phyloP scores from a whole-genome alignment of 2,113 vertebrate genomes.

The Vulpes lagopus region DNA sequence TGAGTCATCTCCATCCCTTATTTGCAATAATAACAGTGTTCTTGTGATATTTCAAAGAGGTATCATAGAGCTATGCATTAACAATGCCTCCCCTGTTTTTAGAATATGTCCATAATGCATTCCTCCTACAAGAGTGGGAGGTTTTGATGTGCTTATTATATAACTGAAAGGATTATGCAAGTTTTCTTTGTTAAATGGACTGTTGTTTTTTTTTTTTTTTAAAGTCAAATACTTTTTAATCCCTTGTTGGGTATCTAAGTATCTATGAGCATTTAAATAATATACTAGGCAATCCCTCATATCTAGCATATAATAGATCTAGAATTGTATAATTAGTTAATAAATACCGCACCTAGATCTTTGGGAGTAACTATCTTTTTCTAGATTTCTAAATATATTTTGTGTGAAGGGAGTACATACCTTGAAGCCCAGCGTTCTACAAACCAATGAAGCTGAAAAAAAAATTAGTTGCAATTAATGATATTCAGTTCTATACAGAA shows the following conservation, averaged over 20 bases:
- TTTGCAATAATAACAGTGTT: conserved; percentile 52
- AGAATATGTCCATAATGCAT: conserved; percentile 68
- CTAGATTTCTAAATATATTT: conserved; percentile 17
- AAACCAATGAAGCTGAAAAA: background rate
- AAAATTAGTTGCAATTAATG: background rate
- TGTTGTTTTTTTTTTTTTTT: conserved; percentile 43
- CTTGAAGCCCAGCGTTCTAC: background rate
- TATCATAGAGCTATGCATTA: background rate
- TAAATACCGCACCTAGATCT: background rate
- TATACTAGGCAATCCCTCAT: background rate
- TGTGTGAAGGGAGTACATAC: background rate
- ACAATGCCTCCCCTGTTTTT: conserved; percentile 30
- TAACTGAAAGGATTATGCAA: conserved; percentile 70
- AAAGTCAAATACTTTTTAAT: conserved; percentile 23
- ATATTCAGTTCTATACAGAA: background rate
- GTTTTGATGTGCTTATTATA: conserved; percentile 46
- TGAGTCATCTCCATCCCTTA: conserved; percentile 24
- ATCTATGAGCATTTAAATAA: conserved; percentile 22
- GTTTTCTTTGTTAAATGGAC: conserved; percentile 64
- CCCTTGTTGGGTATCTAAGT: background rate
- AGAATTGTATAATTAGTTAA: background rate
- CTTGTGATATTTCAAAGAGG: conserved; percentile 53
- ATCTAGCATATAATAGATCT: background rate
- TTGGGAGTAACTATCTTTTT: background rate
- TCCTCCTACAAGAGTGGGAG: conserved; percentile 61